phyloP scores from a whole-genome alignment of 2,888 invertebrate genomes.

The Melitaea athalia region DNA sequence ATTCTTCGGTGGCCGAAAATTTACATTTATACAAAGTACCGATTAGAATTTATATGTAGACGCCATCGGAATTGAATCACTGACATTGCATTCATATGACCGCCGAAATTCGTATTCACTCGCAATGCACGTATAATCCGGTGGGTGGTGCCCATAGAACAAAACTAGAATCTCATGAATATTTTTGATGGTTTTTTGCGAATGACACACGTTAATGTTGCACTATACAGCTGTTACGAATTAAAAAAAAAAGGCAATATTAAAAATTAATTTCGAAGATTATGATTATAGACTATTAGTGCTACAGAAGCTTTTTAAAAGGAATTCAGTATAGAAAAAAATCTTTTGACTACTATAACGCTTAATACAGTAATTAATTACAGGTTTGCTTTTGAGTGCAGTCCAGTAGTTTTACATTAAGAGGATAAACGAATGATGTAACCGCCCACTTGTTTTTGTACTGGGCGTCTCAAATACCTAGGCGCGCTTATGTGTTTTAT shows the following conservation, averaged over 20 bases:
- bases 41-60: slow-evolving; percentile 61
- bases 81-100: slow-evolving; percentile 65
- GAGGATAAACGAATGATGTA: slow-evolving; percentile 1
- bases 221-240: neutral
- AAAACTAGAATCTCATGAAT: slow-evolving; percentile 67
- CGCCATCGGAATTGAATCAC: slow-evolving; percentile 66
- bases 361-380: neutral
- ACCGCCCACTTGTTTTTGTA: slow-evolving; percentile 1
- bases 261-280: neutral
- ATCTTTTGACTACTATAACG: neutral
- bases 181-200: slow-evolving; percentile 49
- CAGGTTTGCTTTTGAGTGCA: neutral
- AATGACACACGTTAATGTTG: slow-evolving; percentile 8
- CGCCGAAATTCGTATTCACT: slow-evolving; percentile 68
- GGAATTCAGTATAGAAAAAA: neutral
- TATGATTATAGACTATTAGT: too few relatives aligned
- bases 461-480: neutral
- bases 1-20: slow-evolving; percentile 40
- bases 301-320: too few relatives aligned
- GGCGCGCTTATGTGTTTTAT: neutral
- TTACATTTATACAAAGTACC: slow-evolving; percentile 43
- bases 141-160: slow-evolving; percentile 68
- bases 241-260: neutral
- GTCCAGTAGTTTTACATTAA: slow-evolving; percentile 2
- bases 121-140: slow-evolving; percentile 68